phyloP scores from a whole-genome alignment of 2,113 vertebrate genomes.

The Rhinichthys klamathensis region DNA sequence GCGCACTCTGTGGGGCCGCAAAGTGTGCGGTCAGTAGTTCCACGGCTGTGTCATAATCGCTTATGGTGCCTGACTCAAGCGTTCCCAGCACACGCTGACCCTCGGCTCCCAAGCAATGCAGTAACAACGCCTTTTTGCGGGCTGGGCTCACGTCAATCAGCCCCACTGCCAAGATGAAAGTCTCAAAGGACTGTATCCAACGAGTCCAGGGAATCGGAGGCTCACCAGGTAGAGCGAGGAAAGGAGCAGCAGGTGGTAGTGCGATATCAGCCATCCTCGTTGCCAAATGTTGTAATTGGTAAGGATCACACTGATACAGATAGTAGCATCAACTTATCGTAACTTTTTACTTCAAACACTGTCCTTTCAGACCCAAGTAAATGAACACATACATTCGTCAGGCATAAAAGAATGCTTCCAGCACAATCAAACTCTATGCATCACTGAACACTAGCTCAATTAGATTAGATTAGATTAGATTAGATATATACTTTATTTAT shows the following conservation, averaged over 20 bases:
- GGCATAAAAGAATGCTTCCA: no score
- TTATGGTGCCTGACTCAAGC: neutral
- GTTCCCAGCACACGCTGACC: neutral
- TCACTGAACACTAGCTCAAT: no score
- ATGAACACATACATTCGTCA: no score
- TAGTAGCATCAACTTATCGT: no score
- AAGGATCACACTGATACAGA: no score
- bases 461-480: no score
- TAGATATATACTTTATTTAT: no score
- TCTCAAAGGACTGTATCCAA: neutral
- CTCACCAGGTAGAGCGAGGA: neutral
- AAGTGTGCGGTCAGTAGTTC: neutral
- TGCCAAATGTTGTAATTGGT: neutral
- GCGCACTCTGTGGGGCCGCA: neutral
- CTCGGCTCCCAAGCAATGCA: neutral
- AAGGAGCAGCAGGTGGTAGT: neutral
- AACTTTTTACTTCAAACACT: no score
- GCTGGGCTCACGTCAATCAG: neutral
- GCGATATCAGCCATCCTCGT: neutral
- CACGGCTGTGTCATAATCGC: neutral
- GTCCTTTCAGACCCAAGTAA: no score
- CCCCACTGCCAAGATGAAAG: neutral
- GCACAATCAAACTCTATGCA: no score
- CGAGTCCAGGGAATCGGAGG: neutral
- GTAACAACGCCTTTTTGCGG: neutral